Evolutionary conservation across 2,797 vertebrate genomes (phyloP).

Genomic region (Apodemus agrarius): DNA sequence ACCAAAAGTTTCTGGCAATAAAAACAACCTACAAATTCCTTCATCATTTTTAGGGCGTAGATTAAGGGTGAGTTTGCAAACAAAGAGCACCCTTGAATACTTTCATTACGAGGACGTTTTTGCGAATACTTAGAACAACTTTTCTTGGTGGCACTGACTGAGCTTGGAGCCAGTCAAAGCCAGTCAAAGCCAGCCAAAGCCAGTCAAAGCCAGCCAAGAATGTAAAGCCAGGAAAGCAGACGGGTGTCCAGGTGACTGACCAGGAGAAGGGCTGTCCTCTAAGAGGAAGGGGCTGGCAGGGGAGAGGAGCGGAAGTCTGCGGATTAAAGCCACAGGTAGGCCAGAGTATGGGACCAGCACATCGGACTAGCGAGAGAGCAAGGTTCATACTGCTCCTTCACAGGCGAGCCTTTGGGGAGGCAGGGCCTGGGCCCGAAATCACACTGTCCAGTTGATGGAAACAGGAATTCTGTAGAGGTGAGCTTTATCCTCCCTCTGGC

Average conservation of each 20-base stretch:
- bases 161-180: neutral
- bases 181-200: neutral
- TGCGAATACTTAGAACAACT: slow-evolving; percentile 28
- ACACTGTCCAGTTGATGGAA: slow-evolving; percentile 50
- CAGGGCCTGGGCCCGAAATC: slow-evolving; percentile 34
- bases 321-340: neutral
- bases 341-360: neutral
- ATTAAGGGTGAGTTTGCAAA: slow-evolving; percentile 58
- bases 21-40: neutral
- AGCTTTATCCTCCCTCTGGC: slow-evolving; percentile 69
- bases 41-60: slow-evolving; percentile 38
- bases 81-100: slow-evolving; percentile 58
- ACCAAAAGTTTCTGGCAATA: neutral
- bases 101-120: slow-evolving; percentile 65
- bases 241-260: neutral
- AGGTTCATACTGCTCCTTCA: slow-evolving; percentile 67
- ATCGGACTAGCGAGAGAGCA: slow-evolving; percentile 59
- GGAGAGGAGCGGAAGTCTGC: neutral
- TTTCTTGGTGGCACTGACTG: neutral
- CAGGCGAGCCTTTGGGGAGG: slow-evolving; percentile 47
- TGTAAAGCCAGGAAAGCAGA: slow-evolving; percentile 18
- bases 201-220: slow-evolving; percentile 16
- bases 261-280: neutral
- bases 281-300: neutral
- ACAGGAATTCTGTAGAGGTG: slow-evolving; percentile 61